Evolutionary conservation across 2,113 vertebrate species (phyloP).

Genomic region (Malurus alboscapulatus): DNA sequence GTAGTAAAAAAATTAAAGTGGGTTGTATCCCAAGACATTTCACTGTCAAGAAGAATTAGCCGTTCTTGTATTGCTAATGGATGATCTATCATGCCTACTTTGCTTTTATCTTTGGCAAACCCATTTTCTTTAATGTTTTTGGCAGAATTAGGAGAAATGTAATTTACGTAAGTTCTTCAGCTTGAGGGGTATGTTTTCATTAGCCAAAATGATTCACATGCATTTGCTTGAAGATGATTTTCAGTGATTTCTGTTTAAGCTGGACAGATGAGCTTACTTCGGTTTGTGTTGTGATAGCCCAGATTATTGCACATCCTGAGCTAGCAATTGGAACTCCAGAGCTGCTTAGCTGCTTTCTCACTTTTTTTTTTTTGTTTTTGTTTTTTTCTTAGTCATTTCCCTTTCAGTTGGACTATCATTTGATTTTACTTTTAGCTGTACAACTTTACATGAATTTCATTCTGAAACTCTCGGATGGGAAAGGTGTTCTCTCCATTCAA

Average conservation of each 20-base stretch:
- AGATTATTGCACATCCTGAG: background rate
- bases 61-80: background rate
- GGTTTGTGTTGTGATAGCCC: background rate
- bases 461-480: background rate
- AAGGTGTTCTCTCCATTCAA: background rate
- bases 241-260: background rate
- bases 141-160: conserved; percentile 21
- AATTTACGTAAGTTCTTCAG: background rate
- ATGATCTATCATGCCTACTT: background rate
- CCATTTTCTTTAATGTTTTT: conserved; percentile 42
- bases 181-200: background rate
- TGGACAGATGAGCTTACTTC: background rate
- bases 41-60: conserved; percentile 31
- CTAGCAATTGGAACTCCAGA: rapidly evolving
- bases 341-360: background rate
- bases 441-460: background rate
- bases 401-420: background rate
- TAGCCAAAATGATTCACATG: conserved; percentile 5
- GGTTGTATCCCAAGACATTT: background rate
- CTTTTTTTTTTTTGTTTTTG: too few relatives aligned
- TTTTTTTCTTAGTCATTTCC: background rate
- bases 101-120: conserved; percentile 5
- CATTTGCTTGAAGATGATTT: background rate
- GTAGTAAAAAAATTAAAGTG: background rate
- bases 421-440: background rate